Percentiles rank a stretch among this genome's conserved stretches.
Conservation (phyloP, 2,797 vertebrate species). For the Eutrigla gurnardus region DNA sequence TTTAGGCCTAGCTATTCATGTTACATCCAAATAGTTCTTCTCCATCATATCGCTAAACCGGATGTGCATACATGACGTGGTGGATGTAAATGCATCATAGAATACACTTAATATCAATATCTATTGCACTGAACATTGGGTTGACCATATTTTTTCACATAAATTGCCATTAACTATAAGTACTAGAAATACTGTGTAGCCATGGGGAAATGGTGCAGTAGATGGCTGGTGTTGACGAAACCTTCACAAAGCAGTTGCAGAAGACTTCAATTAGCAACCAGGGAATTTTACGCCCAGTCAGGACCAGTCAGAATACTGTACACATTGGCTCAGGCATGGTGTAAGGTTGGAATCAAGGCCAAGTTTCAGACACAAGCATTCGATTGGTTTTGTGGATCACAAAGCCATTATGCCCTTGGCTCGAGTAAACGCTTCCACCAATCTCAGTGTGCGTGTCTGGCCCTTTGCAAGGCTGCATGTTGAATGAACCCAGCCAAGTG, state of each 20-base stretch:
- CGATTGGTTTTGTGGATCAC: conserved; percentile 6
- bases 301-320: background rate
- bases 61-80: background rate
- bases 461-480: conserved; percentile 8
- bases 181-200: background rate
- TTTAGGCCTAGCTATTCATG: background rate
- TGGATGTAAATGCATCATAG: background rate
- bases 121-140: background rate
- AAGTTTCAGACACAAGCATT: conserved; percentile 16
- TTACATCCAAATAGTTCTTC: background rate
- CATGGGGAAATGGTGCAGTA: conserved; percentile 3
- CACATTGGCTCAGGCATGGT: background rate
- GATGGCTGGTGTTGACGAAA: conserved; percentile 6
- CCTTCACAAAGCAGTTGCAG: conserved; percentile 14
- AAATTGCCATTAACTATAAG: background rate
- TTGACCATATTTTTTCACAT: background rate
- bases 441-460: conserved; percentile 22
- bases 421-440: conserved; percentile 30
- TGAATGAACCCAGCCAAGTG: conserved; percentile 32
- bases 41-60: too few species aligned
- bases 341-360: conserved; percentile 5
- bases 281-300: background rate
- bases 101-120: background rate
- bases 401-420: conserved; percentile 33
- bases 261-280: conserved; percentile 13